Conservation (phyloP, 2,113 vertebrate genomes). For the Pteropus alecto region DNA sequence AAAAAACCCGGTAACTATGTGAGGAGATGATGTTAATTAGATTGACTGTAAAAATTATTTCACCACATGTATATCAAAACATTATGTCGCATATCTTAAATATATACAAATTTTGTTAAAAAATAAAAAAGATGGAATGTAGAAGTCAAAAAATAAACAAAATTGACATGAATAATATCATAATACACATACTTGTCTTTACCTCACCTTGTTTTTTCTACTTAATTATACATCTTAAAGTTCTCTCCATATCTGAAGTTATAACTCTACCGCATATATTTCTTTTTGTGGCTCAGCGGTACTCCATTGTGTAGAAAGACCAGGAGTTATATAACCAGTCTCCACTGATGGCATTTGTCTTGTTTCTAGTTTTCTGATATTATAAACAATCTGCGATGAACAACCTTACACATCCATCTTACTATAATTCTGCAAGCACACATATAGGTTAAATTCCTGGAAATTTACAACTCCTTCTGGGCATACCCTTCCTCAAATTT, state of each 20-base stretch:
- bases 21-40: neutral
- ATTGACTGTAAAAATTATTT: neutral
- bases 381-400: neutral
- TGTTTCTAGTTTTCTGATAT: neutral
- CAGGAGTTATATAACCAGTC: neutral
- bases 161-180: neutral
- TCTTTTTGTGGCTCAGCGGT: neutral
- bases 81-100: neutral
- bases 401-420: neutral
- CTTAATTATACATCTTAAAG: neutral
- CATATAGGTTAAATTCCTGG: neutral
- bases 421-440: neutral
- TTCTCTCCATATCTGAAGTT: neutral
- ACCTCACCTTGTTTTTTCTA: neutral
- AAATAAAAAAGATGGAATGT: neutral
- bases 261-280: neutral
- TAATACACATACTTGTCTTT: neutral
- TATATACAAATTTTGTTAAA: neutral
- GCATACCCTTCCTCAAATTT: neutral
- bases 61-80: neutral
- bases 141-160: neutral
- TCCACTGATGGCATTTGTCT: neutral
- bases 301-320: neutral
- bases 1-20: neutral
- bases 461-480: neutral